Conservation (phyloP, 2,888 invertebrate genomes). For the Seladonia tumulorum region DNA sequence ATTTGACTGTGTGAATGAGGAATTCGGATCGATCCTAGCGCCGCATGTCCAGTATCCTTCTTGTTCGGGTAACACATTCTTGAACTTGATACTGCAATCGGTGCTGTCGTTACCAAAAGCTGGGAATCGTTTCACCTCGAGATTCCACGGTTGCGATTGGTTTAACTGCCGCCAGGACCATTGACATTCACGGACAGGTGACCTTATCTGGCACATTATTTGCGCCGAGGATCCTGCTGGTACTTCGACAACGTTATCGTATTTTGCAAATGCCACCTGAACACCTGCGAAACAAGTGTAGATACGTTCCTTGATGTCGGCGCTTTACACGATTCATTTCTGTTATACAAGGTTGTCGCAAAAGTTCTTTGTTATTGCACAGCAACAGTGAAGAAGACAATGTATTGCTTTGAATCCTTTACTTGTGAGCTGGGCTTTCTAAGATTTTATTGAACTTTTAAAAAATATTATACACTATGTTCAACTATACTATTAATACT, state of each 20-base stretch:
- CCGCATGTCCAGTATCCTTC: conserved; percentile 83
- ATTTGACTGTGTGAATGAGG: conserved; percentile 76
- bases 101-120: conserved; percentile 80
- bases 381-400: neutral
- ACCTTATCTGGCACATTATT: conserved; percentile 77
- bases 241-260: conserved; percentile 76
- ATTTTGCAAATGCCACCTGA: conserved; percentile 74
- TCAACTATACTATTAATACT: no score
- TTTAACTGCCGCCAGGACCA: conserved; percentile 82
- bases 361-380: neutral
- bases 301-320: neutral
- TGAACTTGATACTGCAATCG: conserved; percentile 81
- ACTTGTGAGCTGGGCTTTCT: no score
- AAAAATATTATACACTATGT: no score
- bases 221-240: conserved; percentile 78
- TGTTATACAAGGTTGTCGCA: neutral
- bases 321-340: neutral
- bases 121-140: conserved; percentile 79
- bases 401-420: neutral
- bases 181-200: conserved; percentile 80
- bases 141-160: conserved; percentile 81
- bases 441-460: no score
- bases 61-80: conserved; percentile 79
- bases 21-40: conserved; percentile 74
- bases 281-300: conserved; percentile 58